Evolutionary conservation across 2,797 vertebrate genomes (phyloP), one percentile per base, ranked within the genome.

Genomic region (Mus spretus): DNA sequence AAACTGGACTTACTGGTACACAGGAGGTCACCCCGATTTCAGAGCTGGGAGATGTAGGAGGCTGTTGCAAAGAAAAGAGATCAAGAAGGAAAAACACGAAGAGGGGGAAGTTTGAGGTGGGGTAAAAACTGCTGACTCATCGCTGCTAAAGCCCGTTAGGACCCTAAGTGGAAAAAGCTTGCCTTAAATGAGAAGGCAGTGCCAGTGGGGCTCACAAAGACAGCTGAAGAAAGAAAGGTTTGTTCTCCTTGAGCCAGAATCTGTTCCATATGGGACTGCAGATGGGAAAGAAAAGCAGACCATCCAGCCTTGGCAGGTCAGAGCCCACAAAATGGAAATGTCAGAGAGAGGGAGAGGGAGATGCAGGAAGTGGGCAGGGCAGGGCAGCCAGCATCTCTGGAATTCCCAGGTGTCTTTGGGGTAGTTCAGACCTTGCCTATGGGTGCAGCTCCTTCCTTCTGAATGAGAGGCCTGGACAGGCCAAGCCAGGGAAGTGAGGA

Each of bases 71-170:
- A 67, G 91, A 81, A 50, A 85, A 93, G 83, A 82, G 80, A 75
- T 90, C 84, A 47, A 77, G 67, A 61, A n/a, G 47, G 72, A 67
- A 86, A 89, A 93, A n/a, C 22, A 96, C 85, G 97, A 74, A 89
- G 63, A 26, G 96, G 79, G 79, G 96, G 92, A 97, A 93, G 50
- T 80, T n/a, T 90, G 91, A 26, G 26, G 92, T 91, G 2, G 53
- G 53, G 26, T 95, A 53, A 84, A 96, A 83, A 72, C 77, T 63
- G n/a, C 50, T 98, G 97, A 98, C 95, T 98, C 97, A 97, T 31
- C 1, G 20, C 79, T 77, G 40, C 90, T 91, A 34, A 88, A 96
- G 95, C 92, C 82, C 20, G 8, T 44, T 87, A 15, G 44, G 94
- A 96, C 67, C 86, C 81, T 93, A 55, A 93, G 92, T 94, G 74